A percentile compares a stretch with the other conserved stretches of the same genome.
These are phyloP conservation scores for Arrhamphus sclerolepis DNA, from an alignment of 2,797 vertebrate genomes.

Conservation along the genomic window DNA sequence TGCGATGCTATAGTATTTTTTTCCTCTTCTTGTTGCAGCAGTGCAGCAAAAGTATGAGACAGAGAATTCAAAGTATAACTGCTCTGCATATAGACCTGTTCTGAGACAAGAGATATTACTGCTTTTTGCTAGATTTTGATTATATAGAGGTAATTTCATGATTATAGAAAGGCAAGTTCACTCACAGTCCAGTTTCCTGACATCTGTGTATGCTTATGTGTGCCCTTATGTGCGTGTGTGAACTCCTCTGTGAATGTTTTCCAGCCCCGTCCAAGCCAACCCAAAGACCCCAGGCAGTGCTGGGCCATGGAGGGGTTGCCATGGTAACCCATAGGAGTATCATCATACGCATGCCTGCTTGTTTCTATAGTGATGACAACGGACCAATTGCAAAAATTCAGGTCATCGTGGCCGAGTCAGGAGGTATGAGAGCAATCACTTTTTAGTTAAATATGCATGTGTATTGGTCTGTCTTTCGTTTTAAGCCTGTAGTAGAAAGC, in stretches of 20 bases:
- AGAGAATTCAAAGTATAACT: constrained; percentile 14
- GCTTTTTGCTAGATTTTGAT: constrained; percentile 18
- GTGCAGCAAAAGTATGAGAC: constrained; percentile 21
- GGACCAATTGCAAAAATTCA: constrained; percentile 94
- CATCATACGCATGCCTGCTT: constrained; percentile 91
- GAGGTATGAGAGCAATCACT: constrained; percentile 82
- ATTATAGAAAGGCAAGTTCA: constrained; percentile 5
- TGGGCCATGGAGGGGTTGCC: constrained; percentile 84
- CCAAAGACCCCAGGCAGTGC: constrained; percentile 84
- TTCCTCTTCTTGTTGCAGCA: constrained; percentile 28
- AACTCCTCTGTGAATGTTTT: constrained; percentile 26
- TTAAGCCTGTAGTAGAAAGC: constrained; percentile 21
- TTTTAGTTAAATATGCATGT: constrained; percentile 37
- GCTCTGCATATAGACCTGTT: constrained; percentile 1
- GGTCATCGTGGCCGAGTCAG: constrained; percentile 92
- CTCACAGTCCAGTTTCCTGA: constrained; percentile 11
- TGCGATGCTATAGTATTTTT: not conserved
- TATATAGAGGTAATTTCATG: not conserved
- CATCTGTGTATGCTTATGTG: constrained; percentile 15
- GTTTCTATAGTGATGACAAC: constrained; percentile 95
- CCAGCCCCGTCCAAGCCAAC: constrained; percentile 89
- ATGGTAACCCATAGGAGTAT: constrained; percentile 91
- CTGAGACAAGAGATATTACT: constrained; percentile 17
- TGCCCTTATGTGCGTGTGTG: not conserved
- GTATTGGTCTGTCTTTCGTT: constrained; percentile 8